phyloP scores from a whole-genome alignment of 1,140 invertebrate genomes.

The Drosophila littoralis region DNA sequence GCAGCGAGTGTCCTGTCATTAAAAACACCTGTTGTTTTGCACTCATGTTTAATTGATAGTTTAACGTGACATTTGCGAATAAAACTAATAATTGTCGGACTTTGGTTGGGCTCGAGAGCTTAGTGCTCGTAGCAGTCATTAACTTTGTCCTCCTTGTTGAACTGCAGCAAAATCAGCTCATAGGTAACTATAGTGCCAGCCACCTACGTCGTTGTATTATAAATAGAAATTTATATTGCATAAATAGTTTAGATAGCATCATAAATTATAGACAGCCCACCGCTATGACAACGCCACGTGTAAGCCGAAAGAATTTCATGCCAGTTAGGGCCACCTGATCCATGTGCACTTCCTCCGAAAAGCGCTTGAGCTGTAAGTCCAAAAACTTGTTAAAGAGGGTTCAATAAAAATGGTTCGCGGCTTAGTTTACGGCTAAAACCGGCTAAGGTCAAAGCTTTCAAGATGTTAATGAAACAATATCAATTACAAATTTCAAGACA shows the following conservation, averaged over 20 bases:
- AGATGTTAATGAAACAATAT: no score
- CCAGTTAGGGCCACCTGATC: conserved; percentile 87
- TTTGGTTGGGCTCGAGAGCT: conserved; percentile 2
- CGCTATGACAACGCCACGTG: conserved; percentile 87
- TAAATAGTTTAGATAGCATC: conserved; percentile 42
- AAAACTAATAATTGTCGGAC: conserved; percentile 44
- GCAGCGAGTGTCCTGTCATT: conserved; percentile 38
- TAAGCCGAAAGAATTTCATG: conserved; percentile 87
- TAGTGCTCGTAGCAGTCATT: conserved; percentile 59
- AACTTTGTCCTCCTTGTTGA: conserved; percentile 84
- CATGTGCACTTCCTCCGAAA: conserved; percentile 86
- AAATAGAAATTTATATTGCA: neutral
- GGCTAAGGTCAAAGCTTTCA: no score
- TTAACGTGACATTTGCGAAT: conserved; percentile 30
- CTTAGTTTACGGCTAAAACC: no score
- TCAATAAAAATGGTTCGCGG: no score
- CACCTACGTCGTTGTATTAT: conserved; percentile 84
- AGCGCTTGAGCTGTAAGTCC: conserved; percentile 86
- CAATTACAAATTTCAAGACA: no score
- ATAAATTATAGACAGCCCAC: conserved; percentile 75
- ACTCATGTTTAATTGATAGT: conserved; percentile 73
- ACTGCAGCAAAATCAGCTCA: conserved; percentile 88
- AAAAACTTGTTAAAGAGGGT: neutral
- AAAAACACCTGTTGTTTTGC: conserved; percentile 77
- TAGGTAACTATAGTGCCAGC: conserved; percentile 90